Evolutionary conservation across 2,797 vertebrate species (phyloP).

Genomic region (Neosalanx taihuensis): DNA sequence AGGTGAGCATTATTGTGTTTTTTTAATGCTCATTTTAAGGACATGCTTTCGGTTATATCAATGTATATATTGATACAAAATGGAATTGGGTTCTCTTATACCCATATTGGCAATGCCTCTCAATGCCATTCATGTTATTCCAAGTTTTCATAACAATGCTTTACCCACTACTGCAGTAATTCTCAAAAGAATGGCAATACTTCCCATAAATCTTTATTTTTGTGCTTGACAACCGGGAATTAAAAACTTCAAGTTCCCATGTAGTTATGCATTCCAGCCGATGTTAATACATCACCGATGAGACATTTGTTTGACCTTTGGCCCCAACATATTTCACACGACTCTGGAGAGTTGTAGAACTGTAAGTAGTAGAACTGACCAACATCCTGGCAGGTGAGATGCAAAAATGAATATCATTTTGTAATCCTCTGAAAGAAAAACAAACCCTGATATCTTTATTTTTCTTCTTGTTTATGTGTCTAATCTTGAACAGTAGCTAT

Average conservation of each 20-base stretch:
- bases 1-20: no score
- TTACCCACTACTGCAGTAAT: no score
- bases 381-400: conserved; percentile 21
- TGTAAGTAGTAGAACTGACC: not conserved
- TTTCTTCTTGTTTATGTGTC: not conserved
- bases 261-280: conserved; percentile 38
- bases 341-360: conserved; percentile 5
- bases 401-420: not conserved
- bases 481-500: not conserved
- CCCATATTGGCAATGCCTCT: no score
- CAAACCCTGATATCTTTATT: not conserved
- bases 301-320: conserved; percentile 59
- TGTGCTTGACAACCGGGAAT: no score
- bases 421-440: not conserved
- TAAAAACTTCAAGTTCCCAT: conserved; percentile 45
- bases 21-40: no score
- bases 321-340: conserved; percentile 31
- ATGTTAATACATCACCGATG: conserved; percentile 68
- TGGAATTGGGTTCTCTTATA: no score
- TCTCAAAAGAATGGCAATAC: no score
- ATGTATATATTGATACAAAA: no score
- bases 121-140: no score
- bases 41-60: no score
- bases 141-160: no score
- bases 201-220: no score